phyloP scores from a whole-genome alignment of 1,140 invertebrate genomes.

The Drosophila teissieri region DNA sequence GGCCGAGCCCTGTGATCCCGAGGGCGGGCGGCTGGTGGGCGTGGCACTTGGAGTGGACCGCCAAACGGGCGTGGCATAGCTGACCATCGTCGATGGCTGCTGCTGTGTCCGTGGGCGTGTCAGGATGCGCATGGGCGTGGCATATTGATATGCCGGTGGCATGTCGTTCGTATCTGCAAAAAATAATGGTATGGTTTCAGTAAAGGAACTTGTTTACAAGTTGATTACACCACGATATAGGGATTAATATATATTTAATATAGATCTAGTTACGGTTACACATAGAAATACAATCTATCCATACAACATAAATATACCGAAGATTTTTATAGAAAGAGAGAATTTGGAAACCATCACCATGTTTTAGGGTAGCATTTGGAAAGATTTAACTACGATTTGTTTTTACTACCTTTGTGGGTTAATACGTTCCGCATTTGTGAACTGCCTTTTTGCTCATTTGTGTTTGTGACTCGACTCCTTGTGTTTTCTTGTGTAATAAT shows the following conservation, averaged over 20 bases:
- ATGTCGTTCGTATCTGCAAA: constrained; percentile 53
- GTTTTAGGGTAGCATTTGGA: constrained; percentile 3
- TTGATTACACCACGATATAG: neutral
- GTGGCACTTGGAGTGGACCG: constrained; percentile 42
- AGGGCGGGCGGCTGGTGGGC: constrained; percentile 39
- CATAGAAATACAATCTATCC: neutral
- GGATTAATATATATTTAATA: neutral
- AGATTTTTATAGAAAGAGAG: neutral
- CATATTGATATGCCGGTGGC: constrained; percentile 72
- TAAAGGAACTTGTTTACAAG: neutral
- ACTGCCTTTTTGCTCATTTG: constrained; percentile 14
- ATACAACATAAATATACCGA: neutral
- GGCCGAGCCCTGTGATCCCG: neutral
- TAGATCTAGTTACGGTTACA: neutral
- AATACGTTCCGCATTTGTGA: constrained; percentile 37
- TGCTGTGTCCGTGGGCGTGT: constrained; percentile 9
- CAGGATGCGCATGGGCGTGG: constrained; percentile 50
- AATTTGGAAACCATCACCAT: constrained; percentile 18
- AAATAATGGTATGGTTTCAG: too few species aligned
- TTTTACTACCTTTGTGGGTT: constrained; percentile 51
- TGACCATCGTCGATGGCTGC: constrained; percentile 7
- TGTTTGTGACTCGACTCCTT: constrained; percentile 1
- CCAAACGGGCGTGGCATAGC: constrained; percentile 65
- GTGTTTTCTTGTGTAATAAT: neutral
- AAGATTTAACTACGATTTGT: constrained; percentile 19